phyloP scores from a whole-genome alignment of 1,140 invertebrate genomes.

The Andricus grossulariae region DNA sequence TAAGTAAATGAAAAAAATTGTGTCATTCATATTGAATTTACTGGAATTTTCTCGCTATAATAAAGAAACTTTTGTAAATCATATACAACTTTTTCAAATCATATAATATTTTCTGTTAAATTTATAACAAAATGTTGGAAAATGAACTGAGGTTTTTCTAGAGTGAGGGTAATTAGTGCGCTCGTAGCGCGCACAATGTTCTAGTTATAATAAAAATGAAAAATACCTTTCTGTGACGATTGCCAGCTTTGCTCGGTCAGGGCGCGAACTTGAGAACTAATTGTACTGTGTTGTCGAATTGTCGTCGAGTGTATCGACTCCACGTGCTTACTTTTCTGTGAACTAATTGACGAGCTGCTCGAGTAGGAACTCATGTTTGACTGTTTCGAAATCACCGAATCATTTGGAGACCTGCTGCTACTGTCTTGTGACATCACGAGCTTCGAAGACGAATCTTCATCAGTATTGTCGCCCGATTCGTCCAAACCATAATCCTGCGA shows the following conservation, averaged over 20 bases:
- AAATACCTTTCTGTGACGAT: conserved; percentile 68
- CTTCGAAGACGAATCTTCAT: conserved; percentile 79
- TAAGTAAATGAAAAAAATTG: too few species aligned
- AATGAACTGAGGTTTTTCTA: too few species aligned
- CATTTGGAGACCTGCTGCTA: conserved; percentile 66
- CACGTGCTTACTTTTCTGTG: conserved; percentile 69
- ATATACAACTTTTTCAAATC: neutral
- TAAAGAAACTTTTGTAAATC: too few species aligned
- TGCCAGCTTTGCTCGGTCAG: conserved; percentile 75
- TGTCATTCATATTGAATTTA: too few species aligned
- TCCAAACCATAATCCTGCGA: conserved; percentile 82
- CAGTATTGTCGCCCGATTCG: conserved; percentile 83
- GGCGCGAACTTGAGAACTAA: conserved; percentile 72
- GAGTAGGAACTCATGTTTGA: conserved; percentile 73
- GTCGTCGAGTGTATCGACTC: conserved; percentile 68
- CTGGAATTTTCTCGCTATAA: too few species aligned
- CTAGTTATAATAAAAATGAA: neutral
- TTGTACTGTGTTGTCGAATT: conserved; percentile 72
- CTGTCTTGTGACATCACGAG: conserved; percentile 62
- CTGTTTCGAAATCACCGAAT: conserved; percentile 65
- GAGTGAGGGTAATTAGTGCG: too few species aligned
- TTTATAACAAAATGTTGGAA: neutral
- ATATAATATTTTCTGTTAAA: conserved; percentile 13
- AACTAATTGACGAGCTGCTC: conserved; percentile 71
- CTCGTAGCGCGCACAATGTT: too few species aligned